phyloP scores from a whole-genome alignment of 2,888 invertebrate species.

The Apodemia hepburni region DNA sequence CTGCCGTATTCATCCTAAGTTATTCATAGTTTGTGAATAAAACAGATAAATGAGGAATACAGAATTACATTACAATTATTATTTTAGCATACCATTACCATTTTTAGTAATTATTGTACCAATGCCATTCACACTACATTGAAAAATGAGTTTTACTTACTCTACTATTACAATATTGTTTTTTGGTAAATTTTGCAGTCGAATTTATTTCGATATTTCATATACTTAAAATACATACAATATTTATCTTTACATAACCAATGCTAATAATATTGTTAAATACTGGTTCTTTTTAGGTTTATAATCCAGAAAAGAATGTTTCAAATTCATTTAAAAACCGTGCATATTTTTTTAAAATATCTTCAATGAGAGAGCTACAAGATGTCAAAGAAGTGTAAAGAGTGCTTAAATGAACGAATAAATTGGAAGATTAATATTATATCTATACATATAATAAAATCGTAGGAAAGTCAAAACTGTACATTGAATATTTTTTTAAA shows the following conservation, averaged over 20 bases:
- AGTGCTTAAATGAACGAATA: background rate
- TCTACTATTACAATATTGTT: slow-evolving; percentile 8
- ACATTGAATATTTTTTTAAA: too few species aligned
- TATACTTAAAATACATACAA: slow-evolving; percentile 13
- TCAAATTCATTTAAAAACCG: too few species aligned
- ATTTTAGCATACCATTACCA: slow-evolving; percentile 37
- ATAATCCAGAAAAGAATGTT: too few species aligned
- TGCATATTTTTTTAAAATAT: too few species aligned
- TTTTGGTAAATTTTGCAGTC: slow-evolving; percentile 6
- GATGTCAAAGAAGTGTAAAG: background rate
- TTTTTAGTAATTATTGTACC: slow-evolving; percentile 7
- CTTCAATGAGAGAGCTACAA: background rate
- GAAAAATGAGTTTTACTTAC: background rate
- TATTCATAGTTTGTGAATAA: slow-evolving; percentile 5
- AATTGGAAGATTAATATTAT: too few species aligned
- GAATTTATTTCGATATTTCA: background rate
- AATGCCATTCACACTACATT: slow-evolving; percentile 2
- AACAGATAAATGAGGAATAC: slow-evolving; percentile 3
- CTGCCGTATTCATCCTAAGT: too few species aligned
- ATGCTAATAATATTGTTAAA: background rate
- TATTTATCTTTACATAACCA: background rate
- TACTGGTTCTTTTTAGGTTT: too few species aligned
- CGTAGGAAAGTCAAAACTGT: too few species aligned
- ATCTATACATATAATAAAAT: too few species aligned
- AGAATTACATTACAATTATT: background rate